Base-by-base conservation (phyloP, 2,888 invertebrate genomes). In the Encarsia formosa region DNA sequence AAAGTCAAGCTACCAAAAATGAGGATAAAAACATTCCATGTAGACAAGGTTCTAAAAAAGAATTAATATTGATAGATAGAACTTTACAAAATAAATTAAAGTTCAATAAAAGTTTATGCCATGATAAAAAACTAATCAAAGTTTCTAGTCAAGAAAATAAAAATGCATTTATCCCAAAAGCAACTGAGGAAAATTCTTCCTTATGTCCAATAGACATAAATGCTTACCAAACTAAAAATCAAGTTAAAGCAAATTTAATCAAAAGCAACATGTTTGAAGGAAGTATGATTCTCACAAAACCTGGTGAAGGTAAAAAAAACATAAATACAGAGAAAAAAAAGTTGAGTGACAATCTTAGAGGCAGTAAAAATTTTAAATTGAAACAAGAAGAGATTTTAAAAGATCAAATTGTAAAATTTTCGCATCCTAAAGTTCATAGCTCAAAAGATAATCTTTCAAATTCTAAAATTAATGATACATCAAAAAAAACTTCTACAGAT, bases 201-300 rank as follows among this genome's bases (percentile, higher is more conserved):
- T n/a, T n/a, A n/a, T n/a, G n/a, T n/a, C 37, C 60, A 6, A 16
- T 49, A 1, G 35, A 56, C n/a, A 65, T 68, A 19, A 73, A 68
- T 58, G 63, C 64, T 32, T 59, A 61, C 62, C 75, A 62, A 61
- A 67, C 65, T 59, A 73, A 63, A 58, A 75, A 66, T 74, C 75
- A 62, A 75, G 77, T 64, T 70, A 81, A 63, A 77, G 81, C 63
- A 69, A 77, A 69, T 74, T 72, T 65, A 77, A 83, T 67, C 73
- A 81, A 55, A 48, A 65, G 71, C 9, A 73, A 73, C 44, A 73
- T 71, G 69, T 65, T 71, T 15, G 71, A 71, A 48, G 71, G 70
- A 4, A 72, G 72, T 38, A 71, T 73, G 71, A 70, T 73, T 22
- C 53, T 73, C 20, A 71, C 73, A 4, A 73, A 72, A 54, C 70